A percentile compares a stretch with the other conserved stretches of the same genome.
These are phyloP conservation scores for Hepsetus odoe DNA, from an alignment of 2,113 vertebrate genomes.

Conservation along the genomic window DNA sequence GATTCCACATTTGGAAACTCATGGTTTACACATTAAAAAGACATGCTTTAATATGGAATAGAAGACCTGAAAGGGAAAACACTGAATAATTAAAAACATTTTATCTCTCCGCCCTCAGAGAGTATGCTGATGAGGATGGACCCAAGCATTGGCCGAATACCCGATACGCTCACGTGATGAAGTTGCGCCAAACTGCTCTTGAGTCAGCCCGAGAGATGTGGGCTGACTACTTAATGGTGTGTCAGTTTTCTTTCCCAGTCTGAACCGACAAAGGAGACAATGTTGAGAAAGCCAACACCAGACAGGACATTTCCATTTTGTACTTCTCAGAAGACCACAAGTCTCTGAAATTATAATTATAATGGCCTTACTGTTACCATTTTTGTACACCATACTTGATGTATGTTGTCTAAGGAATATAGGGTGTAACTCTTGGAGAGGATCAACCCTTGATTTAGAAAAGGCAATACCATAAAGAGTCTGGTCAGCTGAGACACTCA, in stretches of 20 bases:
- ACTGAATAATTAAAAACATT: neutral
- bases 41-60: too few species aligned
- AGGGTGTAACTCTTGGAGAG: neutral
- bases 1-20: too few species aligned
- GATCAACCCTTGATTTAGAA: neutral
- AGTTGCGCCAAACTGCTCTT: constrained; percentile 85
- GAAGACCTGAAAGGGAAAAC: neutral
- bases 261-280: neutral
- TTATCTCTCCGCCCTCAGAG: constrained; percentile 54
- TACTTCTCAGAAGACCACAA: neutral
- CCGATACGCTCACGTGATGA: constrained; percentile 90
- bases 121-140: constrained; percentile 81
- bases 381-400: neutral
- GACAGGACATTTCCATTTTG: neutral
- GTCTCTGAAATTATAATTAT: neutral
- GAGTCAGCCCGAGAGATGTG: constrained; percentile 86
- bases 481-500: neutral
- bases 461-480: neutral
- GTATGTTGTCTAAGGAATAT: neutral
- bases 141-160: constrained; percentile 86
- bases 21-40: too few species aligned
- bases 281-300: too few species aligned
- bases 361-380: neutral
- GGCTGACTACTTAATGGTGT: constrained; percentile 90
- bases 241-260: constrained; percentile 51